Conservation (phyloP, 2,888 invertebrate genomes). For the Anthophora plumipes region DNA sequence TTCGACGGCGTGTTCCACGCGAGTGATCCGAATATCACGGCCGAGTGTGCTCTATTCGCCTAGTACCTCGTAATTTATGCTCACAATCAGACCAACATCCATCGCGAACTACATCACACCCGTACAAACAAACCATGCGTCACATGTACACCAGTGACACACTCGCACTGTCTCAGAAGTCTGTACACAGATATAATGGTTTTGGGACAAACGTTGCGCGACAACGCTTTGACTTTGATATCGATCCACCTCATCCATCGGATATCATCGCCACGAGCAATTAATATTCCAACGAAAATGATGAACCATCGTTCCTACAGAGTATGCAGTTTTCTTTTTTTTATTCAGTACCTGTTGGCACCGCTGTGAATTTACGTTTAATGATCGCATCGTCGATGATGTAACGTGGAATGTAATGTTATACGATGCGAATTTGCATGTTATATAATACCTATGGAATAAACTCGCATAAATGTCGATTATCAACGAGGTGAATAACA, state of each 20-base stretch:
- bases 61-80: conserved; percentile 64
- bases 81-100: conserved; percentile 56
- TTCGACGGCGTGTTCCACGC: conserved; percentile 34
- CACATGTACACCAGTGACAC: conserved; percentile 13
- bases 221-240: conserved; percentile 39
- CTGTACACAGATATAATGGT: conserved; percentile 19
- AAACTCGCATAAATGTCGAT: neutral
- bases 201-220: conserved; percentile 18
- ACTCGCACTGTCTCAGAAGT: conserved; percentile 26
- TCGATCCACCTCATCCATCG: conserved; percentile 7
- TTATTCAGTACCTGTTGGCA: neutral
- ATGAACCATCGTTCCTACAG: neutral
- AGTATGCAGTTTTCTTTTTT: no score
- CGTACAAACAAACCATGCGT: conserved; percentile 28
- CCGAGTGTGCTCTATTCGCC: conserved; percentile 47
- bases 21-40: conserved; percentile 57
- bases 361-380: no score
- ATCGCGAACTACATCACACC: conserved; percentile 30
- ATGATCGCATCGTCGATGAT: neutral
- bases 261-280: neutral
- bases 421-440: neutral
- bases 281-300: conserved; percentile 8
- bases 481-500: no score
- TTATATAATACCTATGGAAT: neutral
- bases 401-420: neutral